A percentile compares a stretch with the other conserved stretches of the same genome.
These are phyloP conservation scores for Phocides pigmalion DNA, from an alignment of 1,140 invertebrate species.

Conservation along the genomic window DNA sequence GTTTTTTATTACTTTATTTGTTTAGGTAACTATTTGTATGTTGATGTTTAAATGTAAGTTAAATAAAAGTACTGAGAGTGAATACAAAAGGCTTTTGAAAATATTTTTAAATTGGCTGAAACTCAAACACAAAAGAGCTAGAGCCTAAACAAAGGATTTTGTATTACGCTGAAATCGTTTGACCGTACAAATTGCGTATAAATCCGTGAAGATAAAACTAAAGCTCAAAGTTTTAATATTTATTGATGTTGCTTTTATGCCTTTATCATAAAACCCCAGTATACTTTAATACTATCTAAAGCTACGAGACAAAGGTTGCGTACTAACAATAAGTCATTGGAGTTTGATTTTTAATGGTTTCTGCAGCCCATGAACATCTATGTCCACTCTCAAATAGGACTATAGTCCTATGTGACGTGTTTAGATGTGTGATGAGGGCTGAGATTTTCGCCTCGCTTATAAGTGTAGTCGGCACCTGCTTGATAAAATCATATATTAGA, in stretches of 20 bases:
- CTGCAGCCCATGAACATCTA: no score
- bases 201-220: constrained; percentile 27
- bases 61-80: not conserved
- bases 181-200: constrained; percentile 21
- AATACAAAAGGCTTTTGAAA: constrained; percentile 6
- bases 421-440: no score
- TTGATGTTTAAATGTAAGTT: not conserved
- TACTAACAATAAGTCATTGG: no score
- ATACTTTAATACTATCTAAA: constrained; percentile 8
- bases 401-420: no score
- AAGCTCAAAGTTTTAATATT: constrained; percentile 27
- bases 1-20: no score
- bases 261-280: constrained; percentile 5
- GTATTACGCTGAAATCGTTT: constrained; percentile 10
- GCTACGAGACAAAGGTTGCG: not conserved
- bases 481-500: no score
- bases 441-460: no score
- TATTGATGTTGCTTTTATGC: constrained; percentile 1
- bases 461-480: no score
- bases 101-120: constrained; percentile 24
- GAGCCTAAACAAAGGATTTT: constrained; percentile 31
- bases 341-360: not conserved
- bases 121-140: constrained; percentile 17
- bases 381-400: no score
- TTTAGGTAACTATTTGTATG: no score